phyloP scores from a whole-genome alignment of 2,888 invertebrate species.

The Nephrotoma guestfalica region DNA sequence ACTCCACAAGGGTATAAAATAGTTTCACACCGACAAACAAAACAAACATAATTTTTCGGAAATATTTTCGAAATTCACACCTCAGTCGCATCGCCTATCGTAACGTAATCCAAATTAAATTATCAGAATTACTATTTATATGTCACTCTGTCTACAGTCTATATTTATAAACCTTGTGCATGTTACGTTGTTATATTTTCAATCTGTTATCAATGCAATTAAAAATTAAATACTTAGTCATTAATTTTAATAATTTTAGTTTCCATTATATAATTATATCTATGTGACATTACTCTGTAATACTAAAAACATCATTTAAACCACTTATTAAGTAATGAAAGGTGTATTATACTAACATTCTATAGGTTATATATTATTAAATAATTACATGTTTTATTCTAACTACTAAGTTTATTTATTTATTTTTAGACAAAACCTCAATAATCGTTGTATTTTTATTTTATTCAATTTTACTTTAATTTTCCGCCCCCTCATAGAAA shows the following conservation, averaged over 20 bases:
- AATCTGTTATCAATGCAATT: background rate
- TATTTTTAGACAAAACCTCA: background rate
- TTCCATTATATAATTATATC: background rate
- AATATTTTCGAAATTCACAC: background rate
- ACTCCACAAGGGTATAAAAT: no score
- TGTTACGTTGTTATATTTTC: background rate
- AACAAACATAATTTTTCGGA: background rate
- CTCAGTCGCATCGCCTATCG: background rate
- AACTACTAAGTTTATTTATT: background rate
- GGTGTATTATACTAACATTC: background rate
- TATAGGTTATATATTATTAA: background rate
- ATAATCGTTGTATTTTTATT: slow-evolving; percentile 3
- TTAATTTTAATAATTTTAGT: background rate
- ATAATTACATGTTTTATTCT: background rate
- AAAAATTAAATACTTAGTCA: background rate
- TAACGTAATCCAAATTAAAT: background rate
- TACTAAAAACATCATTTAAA: background rate
- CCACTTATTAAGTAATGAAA: background rate
- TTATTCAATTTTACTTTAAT: background rate
- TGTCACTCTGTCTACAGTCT: background rate
- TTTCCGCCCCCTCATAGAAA: background rate
- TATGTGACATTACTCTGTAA: background rate
- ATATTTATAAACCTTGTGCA: background rate
- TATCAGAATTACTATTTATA: background rate
- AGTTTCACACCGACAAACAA: background rate